Percentiles rank a stretch among this genome's conserved stretches.
Conservation (phyloP, 2,113 vertebrate species). For the Emberiza fucata region DNA sequence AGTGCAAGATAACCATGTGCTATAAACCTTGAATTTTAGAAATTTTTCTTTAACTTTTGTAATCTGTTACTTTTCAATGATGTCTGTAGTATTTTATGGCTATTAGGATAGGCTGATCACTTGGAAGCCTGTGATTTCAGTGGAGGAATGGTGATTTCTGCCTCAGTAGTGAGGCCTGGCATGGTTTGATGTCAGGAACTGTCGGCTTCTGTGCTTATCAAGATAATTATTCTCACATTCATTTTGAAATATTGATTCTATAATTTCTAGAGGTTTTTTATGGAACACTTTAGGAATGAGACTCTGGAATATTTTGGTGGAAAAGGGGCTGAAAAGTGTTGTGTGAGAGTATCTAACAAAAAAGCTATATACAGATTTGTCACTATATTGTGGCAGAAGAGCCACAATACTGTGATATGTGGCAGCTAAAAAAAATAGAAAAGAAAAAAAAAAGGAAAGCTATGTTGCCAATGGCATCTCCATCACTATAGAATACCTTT, state of each 20-base stretch:
- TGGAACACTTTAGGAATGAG: not conserved
- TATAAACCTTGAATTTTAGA: not conserved
- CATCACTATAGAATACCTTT: not conserved
- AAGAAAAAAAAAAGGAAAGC: not conserved
- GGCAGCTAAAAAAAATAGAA: not conserved
- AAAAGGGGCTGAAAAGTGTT: not conserved
- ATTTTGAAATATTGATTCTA: not conserved
- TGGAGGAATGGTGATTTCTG: not conserved
- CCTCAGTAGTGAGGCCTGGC: not conserved
- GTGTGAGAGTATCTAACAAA: not conserved
- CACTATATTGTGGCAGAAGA: not conserved
- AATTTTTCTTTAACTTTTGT: not conserved
- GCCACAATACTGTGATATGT: accelerated
- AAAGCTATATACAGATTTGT: not conserved
- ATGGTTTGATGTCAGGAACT: not conserved
- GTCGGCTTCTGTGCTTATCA: not conserved
- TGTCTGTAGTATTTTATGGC: not conserved
- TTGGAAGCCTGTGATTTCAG: not conserved
- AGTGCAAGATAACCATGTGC: not conserved
- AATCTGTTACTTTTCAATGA: not conserved
- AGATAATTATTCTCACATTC: not conserved
- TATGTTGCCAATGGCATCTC: not conserved
- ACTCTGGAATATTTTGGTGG: not conserved
- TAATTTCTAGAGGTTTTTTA: not conserved
- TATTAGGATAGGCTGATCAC: not conserved